Evolutionary conservation across 2,888 invertebrate species (phyloP), one percentile per base, ranked within the genome.

Genomic region (Phortica okadai): DNA sequence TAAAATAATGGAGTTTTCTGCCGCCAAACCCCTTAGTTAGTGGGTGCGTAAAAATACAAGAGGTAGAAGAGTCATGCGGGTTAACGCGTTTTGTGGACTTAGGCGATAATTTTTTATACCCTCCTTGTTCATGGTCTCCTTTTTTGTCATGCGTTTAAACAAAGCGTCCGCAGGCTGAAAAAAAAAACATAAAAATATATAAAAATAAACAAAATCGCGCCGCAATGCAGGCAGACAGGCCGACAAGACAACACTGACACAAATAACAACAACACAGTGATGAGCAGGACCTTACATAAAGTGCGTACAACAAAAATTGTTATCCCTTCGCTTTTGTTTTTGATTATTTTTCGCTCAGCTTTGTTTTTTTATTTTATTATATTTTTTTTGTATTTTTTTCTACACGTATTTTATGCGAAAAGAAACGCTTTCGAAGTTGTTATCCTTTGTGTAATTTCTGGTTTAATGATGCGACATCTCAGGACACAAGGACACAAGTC

Each of bases 391-490:
- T 14, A 45, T 44, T 50, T 10, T 78, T 59, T 76, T 70, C 25
- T 59, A 1, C 59, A 59, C 54, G n/a, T 74, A 75, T 75, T 77
- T 77, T 77, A 79, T 76, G 79, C 77, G 77, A 74, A 64, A 74
- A 73, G 21, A 74, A 74, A 74, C 54, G 70, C 77, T 75, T 74
- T 75, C 45, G 54, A 80, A 82, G 83, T 82, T 83, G 83, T 87
- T 87, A 88, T 88, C 88, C 84, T 87, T 83, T 84, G 83, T 85
- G 87, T 88, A 85, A 86, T 88, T 87, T 88, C 83, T 83, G 82
- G 86, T 86, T 84, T 88, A 87, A 88, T 87, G 87, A 84, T 85
- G 86, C 84, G 82, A 77, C 80, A 83, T 81, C 54, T 33, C 70
- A 42, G 64, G 33, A 62, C 42, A 11, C 16, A 73, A 33, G 54